Conservation (phyloP, 2,113 vertebrate species). For the Trichomycterus rosablanca region DNA sequence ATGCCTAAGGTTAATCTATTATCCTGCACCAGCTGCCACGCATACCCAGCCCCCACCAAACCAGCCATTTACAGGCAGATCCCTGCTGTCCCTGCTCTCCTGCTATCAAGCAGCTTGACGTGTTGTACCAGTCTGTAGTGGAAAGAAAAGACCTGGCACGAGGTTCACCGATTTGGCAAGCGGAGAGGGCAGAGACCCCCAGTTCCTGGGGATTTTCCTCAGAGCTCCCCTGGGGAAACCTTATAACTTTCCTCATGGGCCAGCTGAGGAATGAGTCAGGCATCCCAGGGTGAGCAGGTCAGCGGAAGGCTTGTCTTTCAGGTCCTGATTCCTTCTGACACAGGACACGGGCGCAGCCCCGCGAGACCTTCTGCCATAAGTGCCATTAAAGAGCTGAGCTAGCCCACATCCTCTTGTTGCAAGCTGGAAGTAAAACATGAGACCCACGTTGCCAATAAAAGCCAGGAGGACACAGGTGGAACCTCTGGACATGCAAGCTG, state of each 20-base stretch:
- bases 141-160: not conserved
- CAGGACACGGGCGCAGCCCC: conserved; percentile 11
- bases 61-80: conserved; percentile 42
- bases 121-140: not conserved
- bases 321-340: conserved; percentile 17
- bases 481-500: not conserved
- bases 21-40: conserved; percentile 69
- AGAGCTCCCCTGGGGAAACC: conserved; percentile 9
- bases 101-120: not conserved
- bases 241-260: conserved; percentile 1
- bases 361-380: not conserved
- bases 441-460: conserved; percentile 10
- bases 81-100: conserved; percentile 20
- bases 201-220: not conserved
- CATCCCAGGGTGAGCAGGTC: conserved; percentile 5
- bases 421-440: not conserved
- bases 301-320: conserved; percentile 20
- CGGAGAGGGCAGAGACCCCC: not conserved
- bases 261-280: conserved; percentile 16
- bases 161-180: not conserved
- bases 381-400: conserved; percentile 11
- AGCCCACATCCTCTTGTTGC: conserved; percentile 15
- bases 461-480: conserved; percentile 1
- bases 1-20: conserved; percentile 64
- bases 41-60: conserved; percentile 31